Evolutionary conservation across 2,888 invertebrate genomes (phyloP).

Genomic region (Bembecia ichneumoniformis): DNA sequence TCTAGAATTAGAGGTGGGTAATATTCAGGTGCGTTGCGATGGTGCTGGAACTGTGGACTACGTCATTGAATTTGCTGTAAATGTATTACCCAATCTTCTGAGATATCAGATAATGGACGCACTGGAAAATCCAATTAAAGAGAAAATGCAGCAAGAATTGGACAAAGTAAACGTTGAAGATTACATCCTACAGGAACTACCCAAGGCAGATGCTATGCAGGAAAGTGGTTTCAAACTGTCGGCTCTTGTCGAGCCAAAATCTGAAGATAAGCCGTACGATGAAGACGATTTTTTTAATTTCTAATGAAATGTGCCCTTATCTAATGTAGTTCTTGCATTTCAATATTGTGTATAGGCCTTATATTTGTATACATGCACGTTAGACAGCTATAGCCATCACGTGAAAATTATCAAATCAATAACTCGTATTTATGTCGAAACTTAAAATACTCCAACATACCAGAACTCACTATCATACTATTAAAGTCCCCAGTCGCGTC

Average conservation of each 20-base stretch:
- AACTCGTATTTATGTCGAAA: too few relatives aligned
- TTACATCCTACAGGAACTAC: slow-evolving; percentile 78
- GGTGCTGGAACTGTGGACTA: slow-evolving; percentile 92
- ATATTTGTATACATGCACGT: too few relatives aligned
- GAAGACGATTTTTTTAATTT: slow-evolving; percentile 67
- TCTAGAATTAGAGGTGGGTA: slow-evolving; percentile 84
- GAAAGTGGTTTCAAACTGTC: slow-evolving; percentile 58
- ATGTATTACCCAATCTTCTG: slow-evolving; percentile 86
- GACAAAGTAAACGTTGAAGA: slow-evolving; percentile 82
- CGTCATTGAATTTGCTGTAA: slow-evolving; percentile 83
- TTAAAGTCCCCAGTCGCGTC: too few relatives aligned
- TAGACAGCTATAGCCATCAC: too few relatives aligned
- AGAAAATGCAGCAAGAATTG: slow-evolving; percentile 80
- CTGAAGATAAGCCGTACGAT: slow-evolving; percentile 32
- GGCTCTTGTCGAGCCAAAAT: slow-evolving; percentile 24
- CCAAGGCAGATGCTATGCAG: slow-evolving; percentile 76
- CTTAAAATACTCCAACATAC: too few relatives aligned
- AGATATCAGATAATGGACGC: slow-evolving; percentile 91
- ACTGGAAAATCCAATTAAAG: slow-evolving; percentile 82
- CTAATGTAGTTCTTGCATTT: slow-evolving; percentile 1
- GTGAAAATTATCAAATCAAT: too few relatives aligned
- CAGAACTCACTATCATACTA: too few relatives aligned
- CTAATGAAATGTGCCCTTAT: slow-evolving; percentile 16
- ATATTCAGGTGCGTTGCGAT: slow-evolving; percentile 86
- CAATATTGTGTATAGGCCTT: too few relatives aligned